phyloP scores from a whole-genome alignment of 2,113 vertebrate genomes.

The Indri indri region DNA sequence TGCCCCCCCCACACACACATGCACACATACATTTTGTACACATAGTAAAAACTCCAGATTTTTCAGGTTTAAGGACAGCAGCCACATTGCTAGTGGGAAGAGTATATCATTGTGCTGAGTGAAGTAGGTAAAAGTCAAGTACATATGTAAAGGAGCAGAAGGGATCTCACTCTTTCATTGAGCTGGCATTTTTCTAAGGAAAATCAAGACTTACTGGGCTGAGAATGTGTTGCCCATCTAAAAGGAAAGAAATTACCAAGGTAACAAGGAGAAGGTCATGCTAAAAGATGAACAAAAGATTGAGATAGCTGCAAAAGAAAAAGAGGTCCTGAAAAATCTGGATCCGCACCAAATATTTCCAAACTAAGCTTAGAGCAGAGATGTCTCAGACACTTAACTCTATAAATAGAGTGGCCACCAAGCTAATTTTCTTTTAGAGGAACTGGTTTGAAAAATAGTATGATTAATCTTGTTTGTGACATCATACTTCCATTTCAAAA shows the following conservation, averaged over 20 bases:
- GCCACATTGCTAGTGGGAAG: not conserved
- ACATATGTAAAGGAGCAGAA: not conserved
- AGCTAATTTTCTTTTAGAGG: not conserved
- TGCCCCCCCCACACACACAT: not conserved
- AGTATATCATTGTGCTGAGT: not conserved
- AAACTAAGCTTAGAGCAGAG: not conserved
- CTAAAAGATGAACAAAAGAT: not conserved
- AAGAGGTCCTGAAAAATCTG: not conserved
- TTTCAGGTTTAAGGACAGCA: not conserved
- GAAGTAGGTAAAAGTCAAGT: not conserved
- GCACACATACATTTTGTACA: not conserved
- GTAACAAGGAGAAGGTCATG: not conserved
- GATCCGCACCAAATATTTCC: not conserved
- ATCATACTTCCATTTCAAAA: not conserved
- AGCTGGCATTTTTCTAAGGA: not conserved
- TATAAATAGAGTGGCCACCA: not conserved
- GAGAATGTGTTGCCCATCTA: not conserved
- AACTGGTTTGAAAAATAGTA: not conserved
- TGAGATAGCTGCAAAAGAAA: not conserved
- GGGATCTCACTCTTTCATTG: not conserved
- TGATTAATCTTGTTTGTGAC: not conserved
- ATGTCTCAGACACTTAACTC: not conserved
- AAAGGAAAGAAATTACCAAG: slow-evolving; percentile 25
- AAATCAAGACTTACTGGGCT: not conserved
- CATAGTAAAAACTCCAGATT: not conserved